Evolutionary conservation across 2,797 vertebrate species (phyloP), one percentile per base, ranked within the genome.

Genomic region (Odontamblyopus rebecca): DNA sequence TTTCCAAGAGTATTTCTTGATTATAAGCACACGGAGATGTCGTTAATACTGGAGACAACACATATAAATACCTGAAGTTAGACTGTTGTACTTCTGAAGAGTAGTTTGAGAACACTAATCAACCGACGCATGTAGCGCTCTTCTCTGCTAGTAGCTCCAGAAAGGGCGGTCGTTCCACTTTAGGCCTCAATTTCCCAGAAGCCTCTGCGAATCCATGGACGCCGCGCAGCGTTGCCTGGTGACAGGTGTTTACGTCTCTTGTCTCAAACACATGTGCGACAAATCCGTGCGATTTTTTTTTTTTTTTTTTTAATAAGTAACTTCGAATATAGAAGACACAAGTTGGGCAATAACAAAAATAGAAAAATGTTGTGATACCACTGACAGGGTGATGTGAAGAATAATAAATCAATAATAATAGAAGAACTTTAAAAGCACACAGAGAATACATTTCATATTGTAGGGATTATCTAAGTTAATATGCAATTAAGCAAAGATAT

Each of bases 111-210:
- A 80, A 78, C 81, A 80, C 73, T 85, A 72, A 84, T 84, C 80
- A 79, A 70, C 78, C 90, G 83, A 88, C 86, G 79, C 70, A 78
- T 86, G 85, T 85, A 89, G 69, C 62, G 72, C 85, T 82, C 83
- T 92, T 91, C 88, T 89, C 85, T 88, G 86, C 83, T 90, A 82
- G 81, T 83, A 86, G 85, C 86, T 89, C 87, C 76, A 69, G 86
- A 92, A 93, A 93, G 93, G 94, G 94, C 94, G 94, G 94, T 90
- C 92, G 88, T 81, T 90, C 81, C 67, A 62, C 57, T 56, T 71
- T 50, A 23, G 87, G 91, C 85, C 95, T 96, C 91, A 26, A 88
- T 76, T 92, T 95, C 95, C 96, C 94, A 93, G 71, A 89, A 93
- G 51, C 74, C 93, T 71, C 86, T 89, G 93, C 92, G 44, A 76